phyloP scores from a whole-genome alignment of 2,888 invertebrate genomes.

The Penaeus monodon region DNA sequence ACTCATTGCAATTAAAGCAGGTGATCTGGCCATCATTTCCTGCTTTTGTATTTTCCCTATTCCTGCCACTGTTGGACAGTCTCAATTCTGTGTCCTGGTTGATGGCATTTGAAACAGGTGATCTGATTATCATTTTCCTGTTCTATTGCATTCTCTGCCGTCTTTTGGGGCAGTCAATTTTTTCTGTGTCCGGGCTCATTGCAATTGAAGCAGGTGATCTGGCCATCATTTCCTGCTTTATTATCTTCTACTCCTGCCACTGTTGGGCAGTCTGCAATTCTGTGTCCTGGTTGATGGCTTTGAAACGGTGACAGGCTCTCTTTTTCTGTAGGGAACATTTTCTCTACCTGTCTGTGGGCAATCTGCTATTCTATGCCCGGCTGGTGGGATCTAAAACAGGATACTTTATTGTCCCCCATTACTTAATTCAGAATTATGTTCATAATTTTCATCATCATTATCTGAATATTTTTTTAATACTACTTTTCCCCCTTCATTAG shows the following conservation, averaged over 20 bases:
- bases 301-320: constrained; percentile 67
- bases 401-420: background rate
- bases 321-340: background rate
- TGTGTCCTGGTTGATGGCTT: constrained; percentile 70
- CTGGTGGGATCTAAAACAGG: too few species aligned
- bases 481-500: background rate
- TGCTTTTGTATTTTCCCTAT: background rate
- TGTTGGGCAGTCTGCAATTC: constrained; percentile 70
- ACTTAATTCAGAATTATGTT: background rate
- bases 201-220: background rate
- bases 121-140: background rate
- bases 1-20: background rate
- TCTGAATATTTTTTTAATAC: background rate
- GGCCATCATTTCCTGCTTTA: background rate
- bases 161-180: background rate
- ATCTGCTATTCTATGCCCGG: background rate
- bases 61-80: background rate
- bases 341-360: too few species aligned
- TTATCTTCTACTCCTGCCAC: background rate
- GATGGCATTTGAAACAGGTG: constrained; percentile 70
- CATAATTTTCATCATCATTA: constrained; percentile 7
- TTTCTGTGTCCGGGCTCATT: background rate
- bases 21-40: background rate
- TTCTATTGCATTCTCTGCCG: background rate
- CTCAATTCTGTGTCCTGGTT: background rate